Evolutionary conservation across 2,113 vertebrate genomes (phyloP), one percentile per base, ranked within the genome.

Genomic region (Ctenodactylus gundi): DNA sequence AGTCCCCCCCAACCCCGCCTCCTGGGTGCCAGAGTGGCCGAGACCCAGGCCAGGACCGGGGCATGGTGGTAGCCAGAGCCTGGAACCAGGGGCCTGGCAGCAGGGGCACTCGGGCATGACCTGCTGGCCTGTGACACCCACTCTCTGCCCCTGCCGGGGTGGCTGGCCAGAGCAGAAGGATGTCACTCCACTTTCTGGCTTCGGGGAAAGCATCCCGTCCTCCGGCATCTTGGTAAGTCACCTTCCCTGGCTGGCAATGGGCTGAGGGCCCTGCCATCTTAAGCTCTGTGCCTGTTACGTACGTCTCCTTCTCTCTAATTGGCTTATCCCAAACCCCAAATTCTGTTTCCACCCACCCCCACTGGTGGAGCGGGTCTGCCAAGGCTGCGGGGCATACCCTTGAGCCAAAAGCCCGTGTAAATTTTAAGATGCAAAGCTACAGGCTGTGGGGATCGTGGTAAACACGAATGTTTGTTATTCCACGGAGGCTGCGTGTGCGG

Each of bases 181-280:
- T 49, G 27, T 13, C 25, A 1, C 15, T 14, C 4, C n/a, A 10
- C 72, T n/a, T 39, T 58, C 65, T 39, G 31, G 89, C 87, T 73
- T 12, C 39, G 3, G 84, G 21, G 76, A 65, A 34, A 21, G 60
- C 76, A 2, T 8, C 11, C 62, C 34, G 9, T 10, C 60, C 60
- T 82, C 86, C 84, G 0, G 76, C 39, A 27, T 41, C n/a, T 20
- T 1, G 60, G 97, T 97, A 92, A 97, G 97, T 95, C 92, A 18
- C 88, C 90, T 85, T 70, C 82, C 46, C 67, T 18, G 12, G 64
- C 93, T 65, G 72, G 65, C 60, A 76, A 41, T 17, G 0, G 91
- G 92, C 92, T 6, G 44, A 77, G 90, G 89, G 81, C 82, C 65
- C 96, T 95, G 94, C 97, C 97, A 94, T 97, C 95, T 96, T 96